A percentile compares a stretch with the other conserved stretches of the same genome.
Conservation (phyloP, 2,888 invertebrate genomes). For the Pandemis corylana region DNA sequence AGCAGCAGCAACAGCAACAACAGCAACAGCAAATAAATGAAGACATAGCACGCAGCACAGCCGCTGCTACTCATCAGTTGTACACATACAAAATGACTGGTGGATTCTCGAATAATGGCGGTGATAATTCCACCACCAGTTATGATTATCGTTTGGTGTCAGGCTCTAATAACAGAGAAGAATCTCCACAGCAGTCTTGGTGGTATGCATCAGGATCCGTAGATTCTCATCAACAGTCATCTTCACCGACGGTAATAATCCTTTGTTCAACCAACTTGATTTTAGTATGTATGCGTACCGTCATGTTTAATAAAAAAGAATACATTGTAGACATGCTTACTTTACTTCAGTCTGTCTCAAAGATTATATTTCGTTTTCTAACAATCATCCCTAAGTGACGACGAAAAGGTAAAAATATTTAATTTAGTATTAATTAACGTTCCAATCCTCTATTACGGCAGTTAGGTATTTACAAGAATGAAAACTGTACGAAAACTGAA, state of each 20-base stretch:
- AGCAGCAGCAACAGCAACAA: constrained; percentile 66
- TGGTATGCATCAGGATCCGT: constrained; percentile 90
- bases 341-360: no score
- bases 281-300: not conserved
- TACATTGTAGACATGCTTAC: no score
- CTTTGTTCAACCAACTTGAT: constrained; percentile 15
- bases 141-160: constrained; percentile 91
- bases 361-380: no score
- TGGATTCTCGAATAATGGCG: constrained; percentile 90
- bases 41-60: constrained; percentile 77
- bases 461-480: not conserved
- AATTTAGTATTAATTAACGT: no score
- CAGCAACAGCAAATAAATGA: constrained; percentile 82
- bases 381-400: no score
- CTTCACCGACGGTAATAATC: constrained; percentile 78
- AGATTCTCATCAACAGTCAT: constrained; percentile 76
- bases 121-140: constrained; percentile 87
- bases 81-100: constrained; percentile 95
- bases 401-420: no score
- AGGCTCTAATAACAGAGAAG: constrained; percentile 82
- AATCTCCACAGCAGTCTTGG: constrained; percentile 84
- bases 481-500: not conserved
- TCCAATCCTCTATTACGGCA: no score
- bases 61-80: constrained; percentile 87
- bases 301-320: not conserved